Conservation (phyloP, 2,888 invertebrate genomes). For the Amphipyra berbera region DNA sequence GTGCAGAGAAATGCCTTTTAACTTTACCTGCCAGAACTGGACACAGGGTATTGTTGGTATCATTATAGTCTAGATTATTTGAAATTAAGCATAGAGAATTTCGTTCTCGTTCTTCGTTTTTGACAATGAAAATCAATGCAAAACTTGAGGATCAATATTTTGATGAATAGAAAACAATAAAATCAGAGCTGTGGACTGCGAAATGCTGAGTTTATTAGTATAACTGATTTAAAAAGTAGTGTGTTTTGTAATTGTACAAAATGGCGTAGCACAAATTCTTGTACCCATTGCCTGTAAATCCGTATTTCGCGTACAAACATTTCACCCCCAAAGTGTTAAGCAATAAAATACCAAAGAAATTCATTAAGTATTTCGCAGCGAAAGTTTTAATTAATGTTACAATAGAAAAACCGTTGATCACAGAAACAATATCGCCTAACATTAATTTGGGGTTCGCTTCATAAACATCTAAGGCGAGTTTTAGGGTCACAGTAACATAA, state of each 20-base stretch:
- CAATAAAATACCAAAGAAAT: conserved; percentile 35
- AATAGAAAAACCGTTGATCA: conserved; percentile 59
- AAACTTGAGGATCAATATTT: too few relatives aligned
- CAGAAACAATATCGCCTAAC: conserved; percentile 63
- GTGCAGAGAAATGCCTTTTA: conserved; percentile 4
- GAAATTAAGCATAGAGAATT: too few relatives aligned
- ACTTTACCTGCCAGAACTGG: background rate
- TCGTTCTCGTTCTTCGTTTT: too few relatives aligned
- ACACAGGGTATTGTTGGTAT: background rate
- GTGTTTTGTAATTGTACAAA: too few relatives aligned
- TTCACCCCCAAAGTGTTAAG: conserved; percentile 1
- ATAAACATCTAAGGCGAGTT: conserved; percentile 72
- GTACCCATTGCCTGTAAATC: background rate
- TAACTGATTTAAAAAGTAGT: too few relatives aligned
- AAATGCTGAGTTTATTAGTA: too few relatives aligned
- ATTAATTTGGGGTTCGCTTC: conserved; percentile 68
- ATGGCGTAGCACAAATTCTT: background rate
- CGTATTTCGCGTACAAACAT: background rate
- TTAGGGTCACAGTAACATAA: conserved; percentile 71
- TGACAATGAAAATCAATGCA: too few relatives aligned
- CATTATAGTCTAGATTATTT: background rate
- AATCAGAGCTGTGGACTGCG: too few relatives aligned
- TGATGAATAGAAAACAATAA: too few relatives aligned
- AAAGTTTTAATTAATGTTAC: conserved; percentile 55
- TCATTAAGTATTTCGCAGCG: conserved; percentile 30